These are phyloP conservation scores for Grammatotria lemairii DNA, from an alignment of 2,113 vertebrate genomes.

Conservation along the genomic window DNA sequence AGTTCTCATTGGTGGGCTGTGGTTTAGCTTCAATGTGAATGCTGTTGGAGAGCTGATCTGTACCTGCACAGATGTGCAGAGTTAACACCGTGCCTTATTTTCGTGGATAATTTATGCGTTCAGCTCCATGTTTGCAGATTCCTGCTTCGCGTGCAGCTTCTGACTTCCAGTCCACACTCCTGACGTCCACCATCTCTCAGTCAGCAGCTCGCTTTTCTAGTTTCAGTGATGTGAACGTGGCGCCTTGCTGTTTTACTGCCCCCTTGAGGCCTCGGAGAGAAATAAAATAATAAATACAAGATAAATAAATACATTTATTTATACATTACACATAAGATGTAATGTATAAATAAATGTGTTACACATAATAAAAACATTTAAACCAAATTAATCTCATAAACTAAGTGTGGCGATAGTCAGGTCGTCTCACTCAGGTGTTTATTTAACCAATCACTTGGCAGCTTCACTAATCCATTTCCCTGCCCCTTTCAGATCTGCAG, in stretches of 20 bases:
- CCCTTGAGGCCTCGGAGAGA: not conserved
- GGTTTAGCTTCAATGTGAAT: not conserved
- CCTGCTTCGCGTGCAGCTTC: not conserved
- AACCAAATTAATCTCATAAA: not conserved
- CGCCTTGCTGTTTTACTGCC: not conserved
- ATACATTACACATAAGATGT: not conserved
- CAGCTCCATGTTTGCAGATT: not conserved
- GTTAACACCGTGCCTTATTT: not conserved
- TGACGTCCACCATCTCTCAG: not conserved
- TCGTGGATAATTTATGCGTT: not conserved
- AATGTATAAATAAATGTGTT: not conserved
- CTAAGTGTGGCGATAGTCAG: not conserved
- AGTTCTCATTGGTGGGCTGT: not conserved
- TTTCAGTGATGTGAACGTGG: not conserved
- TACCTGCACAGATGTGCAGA: not conserved
- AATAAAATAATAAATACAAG: not conserved
- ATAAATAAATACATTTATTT: not conserved
- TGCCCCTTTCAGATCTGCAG: not conserved
- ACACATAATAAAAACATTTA: not conserved
- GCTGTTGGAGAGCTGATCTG: not conserved
- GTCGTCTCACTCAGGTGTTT: not conserved
- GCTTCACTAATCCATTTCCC: not conserved
- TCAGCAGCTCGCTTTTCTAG: not conserved
- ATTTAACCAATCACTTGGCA: not conserved
- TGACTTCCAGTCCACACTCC: not conserved